These are phyloP conservation scores for Acronicta aceris DNA, from an alignment of 2,888 invertebrate genomes.

Conservation along the genomic window DNA sequence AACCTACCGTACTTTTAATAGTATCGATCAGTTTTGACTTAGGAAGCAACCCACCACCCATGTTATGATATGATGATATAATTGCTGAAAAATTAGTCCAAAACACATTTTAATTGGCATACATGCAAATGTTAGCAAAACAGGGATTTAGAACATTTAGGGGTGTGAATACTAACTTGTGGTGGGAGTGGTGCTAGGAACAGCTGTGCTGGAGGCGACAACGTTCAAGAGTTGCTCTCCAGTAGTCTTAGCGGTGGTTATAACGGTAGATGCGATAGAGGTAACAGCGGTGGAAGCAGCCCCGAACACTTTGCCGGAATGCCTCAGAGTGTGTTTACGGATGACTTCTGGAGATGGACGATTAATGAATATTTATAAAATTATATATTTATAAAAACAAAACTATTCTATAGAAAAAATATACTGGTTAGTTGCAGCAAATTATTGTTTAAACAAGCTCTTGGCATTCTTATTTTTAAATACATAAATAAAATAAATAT, in stretches of 20 bases:
- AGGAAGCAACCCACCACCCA: conserved; percentile 82
- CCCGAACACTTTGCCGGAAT: conserved; percentile 92
- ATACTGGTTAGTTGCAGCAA: conserved; percentile 35
- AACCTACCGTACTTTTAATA: conserved; percentile 86
- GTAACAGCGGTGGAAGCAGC: conserved; percentile 88
- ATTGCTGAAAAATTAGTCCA: conserved; percentile 84
- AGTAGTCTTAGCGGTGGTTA: conserved; percentile 79
- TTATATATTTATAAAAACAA: conserved; percentile 34
- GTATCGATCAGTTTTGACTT: conserved; percentile 87
- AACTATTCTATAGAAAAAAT: conserved; percentile 6
- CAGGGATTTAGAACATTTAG: conserved; percentile 70
- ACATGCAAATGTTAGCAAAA: conserved; percentile 58
- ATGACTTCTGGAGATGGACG: conserved; percentile 83
- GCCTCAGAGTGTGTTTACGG: conserved; percentile 92
- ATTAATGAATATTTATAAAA: conserved; percentile 30
- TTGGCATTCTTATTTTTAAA: no score
- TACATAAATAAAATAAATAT: no score
- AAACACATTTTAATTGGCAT: conserved; percentile 76
- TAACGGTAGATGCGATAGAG: conserved; percentile 83
- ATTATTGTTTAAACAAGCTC: conserved; percentile 1
- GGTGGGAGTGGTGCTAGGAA: conserved; percentile 81
- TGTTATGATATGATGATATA: conserved; percentile 82
- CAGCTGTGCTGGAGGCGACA: conserved; percentile 78
- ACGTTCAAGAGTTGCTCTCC: conserved; percentile 80
- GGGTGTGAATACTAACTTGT: conserved; percentile 81